A percentile compares a stretch with the other conserved stretches of the same genome.
These are phyloP conservation scores for Cnemophilus loriae DNA, from an alignment of 2,113 vertebrate species.

Conservation along the genomic window DNA sequence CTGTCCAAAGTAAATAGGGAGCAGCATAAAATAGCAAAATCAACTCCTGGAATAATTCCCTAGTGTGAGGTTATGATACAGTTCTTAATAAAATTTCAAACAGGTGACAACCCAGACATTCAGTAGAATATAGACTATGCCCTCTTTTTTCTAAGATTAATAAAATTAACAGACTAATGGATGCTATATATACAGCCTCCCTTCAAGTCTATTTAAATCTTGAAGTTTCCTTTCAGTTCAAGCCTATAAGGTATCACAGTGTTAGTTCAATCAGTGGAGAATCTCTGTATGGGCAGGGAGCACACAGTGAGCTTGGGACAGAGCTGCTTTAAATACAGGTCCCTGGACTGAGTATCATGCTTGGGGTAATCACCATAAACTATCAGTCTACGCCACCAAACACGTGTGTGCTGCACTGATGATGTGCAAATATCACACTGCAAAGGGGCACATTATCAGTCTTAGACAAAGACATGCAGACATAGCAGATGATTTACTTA, in stretches of 20 bases:
- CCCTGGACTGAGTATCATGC: background rate
- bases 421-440: accelerated
- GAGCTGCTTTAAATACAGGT: background rate
- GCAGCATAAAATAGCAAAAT: background rate
- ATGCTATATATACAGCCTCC: background rate
- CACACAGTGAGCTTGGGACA: background rate
- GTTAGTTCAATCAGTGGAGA: background rate
- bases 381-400: background rate
- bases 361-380: background rate
- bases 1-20: background rate
- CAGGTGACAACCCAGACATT: background rate
- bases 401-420: accelerated
- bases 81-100: background rate
- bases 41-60: background rate
- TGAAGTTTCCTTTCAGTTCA: background rate
- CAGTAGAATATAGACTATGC: background rate
- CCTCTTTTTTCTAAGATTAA: background rate
- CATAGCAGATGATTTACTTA: background rate
- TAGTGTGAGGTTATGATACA: background rate
- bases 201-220: constrained; percentile 11
- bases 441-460: background rate
- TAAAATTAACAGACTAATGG: background rate
- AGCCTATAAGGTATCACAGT: background rate
- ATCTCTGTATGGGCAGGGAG: background rate
- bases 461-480: background rate